These are phyloP conservation scores for Parauchenoglanis ngamensis DNA, from an alignment of 2,797 vertebrate species.

Conservation along the genomic window DNA sequence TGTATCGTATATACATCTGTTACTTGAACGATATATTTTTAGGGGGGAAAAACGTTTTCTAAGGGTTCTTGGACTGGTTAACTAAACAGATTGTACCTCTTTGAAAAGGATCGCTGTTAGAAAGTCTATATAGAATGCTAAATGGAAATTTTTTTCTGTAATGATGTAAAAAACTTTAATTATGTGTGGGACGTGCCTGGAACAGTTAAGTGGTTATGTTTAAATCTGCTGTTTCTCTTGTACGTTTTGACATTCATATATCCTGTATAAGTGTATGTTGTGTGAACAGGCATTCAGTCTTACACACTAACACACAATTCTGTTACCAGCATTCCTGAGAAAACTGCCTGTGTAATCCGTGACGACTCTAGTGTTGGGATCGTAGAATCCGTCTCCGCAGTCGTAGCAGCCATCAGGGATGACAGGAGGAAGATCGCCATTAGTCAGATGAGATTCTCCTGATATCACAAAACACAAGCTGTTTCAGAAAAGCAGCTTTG, in stretches of 20 bases:
- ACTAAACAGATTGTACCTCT: background rate
- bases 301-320: background rate
- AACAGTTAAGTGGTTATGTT: background rate
- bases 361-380: slow-evolving; percentile 80
- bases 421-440: slow-evolving; percentile 77
- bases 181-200: too few relatives aligned
- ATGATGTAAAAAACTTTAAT: background rate
- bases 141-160: background rate
- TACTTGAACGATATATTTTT: too few relatives aligned
- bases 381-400: slow-evolving; percentile 91
- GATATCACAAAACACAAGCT: slow-evolving; percentile 28
- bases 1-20: background rate
- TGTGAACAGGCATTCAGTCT: background rate
- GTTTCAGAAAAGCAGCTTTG: background rate
- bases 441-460: slow-evolving; percentile 87
- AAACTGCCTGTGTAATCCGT: slow-evolving; percentile 78
- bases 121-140: background rate
- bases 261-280: background rate
- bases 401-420: slow-evolving; percentile 88
- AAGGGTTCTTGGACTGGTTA: background rate
- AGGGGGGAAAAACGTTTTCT: background rate
- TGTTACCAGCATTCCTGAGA: slow-evolving; percentile 88
- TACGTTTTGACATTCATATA: background rate
- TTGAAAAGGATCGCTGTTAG: background rate
- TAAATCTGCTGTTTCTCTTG: background rate